Conservation (phyloP, 2,888 invertebrate genomes). For the Ormyrus labotus region DNA sequence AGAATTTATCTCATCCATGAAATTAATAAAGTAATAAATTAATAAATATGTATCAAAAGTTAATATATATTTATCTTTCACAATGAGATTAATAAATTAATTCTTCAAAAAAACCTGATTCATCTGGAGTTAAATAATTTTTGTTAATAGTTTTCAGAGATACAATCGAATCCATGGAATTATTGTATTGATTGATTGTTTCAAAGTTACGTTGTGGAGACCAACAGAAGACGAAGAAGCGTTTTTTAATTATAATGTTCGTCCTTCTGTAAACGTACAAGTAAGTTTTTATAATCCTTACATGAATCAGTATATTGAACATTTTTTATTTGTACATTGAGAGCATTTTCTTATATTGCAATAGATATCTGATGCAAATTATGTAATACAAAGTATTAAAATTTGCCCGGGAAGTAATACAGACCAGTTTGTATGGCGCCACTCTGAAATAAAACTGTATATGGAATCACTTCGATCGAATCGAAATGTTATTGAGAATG, state of each 20-base stretch:
- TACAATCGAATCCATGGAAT: not conserved
- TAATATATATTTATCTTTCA: no score
- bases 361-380: not conserved
- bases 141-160: not conserved
- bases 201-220: constrained; percentile 5
- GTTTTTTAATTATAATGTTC: constrained; percentile 3
- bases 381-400: not conserved
- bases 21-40: no score
- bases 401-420: constrained; percentile 7
- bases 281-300: not conserved
- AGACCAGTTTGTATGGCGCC: constrained; percentile 1
- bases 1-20: no score
- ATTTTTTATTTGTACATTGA: not conserved
- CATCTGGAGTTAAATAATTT: not conserved
- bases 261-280: not conserved
- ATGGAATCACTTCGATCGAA: not conserved
- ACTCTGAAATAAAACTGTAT: not conserved
- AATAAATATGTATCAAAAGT: no score
- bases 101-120: no score
- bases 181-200: constrained; percentile 11
- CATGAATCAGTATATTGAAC: not conserved
- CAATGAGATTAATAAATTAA: no score
- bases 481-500: not conserved
- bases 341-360: not conserved
- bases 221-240: not conserved